A percentile compares a stretch with the other conserved stretches of the same genome.
phyloP scores from a whole-genome alignment of 2,888 invertebrate species.

The Ichneumon xanthorius region DNA sequence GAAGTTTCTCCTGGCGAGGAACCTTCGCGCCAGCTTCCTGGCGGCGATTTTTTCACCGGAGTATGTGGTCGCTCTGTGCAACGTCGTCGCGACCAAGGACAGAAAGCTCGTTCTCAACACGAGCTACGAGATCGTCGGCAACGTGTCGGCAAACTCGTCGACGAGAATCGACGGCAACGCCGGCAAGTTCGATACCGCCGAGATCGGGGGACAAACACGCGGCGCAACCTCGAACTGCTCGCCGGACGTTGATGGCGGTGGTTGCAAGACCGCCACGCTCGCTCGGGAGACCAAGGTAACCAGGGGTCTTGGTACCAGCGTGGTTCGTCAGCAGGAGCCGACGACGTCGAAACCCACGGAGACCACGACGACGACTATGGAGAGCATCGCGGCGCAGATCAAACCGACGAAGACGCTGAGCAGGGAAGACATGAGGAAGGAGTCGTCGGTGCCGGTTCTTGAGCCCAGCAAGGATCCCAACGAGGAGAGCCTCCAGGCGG shows the following conservation, averaged over 20 bases:
- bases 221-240: conserved; percentile 37
- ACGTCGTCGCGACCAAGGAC: conserved; percentile 89
- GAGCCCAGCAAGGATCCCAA: conserved; percentile 75
- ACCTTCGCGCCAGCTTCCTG: conserved; percentile 85
- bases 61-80: conserved; percentile 92
- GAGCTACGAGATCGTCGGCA: conserved; percentile 85
- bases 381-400: conserved; percentile 79
- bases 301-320: neutral
- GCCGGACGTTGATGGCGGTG: conserved; percentile 29
- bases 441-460: conserved; percentile 72
- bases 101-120: conserved; percentile 89
- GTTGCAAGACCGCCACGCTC: conserved; percentile 16
- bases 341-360: conserved; percentile 13
- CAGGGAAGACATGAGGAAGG: conserved; percentile 76
- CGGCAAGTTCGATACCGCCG: conserved; percentile 14
- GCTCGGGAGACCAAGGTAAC: conserved; percentile 24
- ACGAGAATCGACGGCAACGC: conserved; percentile 49
- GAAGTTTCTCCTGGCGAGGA: conserved; percentile 20
- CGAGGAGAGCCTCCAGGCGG: conserved; percentile 73
- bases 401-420: conserved; percentile 78
- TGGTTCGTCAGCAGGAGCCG: neutral
- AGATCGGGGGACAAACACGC: conserved; percentile 33
- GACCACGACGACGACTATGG: conserved; percentile 71
- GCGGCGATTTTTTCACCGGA: conserved; percentile 88
- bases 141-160: conserved; percentile 65